Evolutionary conservation across 2,888 invertebrate species (phyloP).

Genomic region (Cancer borealis): DNA sequence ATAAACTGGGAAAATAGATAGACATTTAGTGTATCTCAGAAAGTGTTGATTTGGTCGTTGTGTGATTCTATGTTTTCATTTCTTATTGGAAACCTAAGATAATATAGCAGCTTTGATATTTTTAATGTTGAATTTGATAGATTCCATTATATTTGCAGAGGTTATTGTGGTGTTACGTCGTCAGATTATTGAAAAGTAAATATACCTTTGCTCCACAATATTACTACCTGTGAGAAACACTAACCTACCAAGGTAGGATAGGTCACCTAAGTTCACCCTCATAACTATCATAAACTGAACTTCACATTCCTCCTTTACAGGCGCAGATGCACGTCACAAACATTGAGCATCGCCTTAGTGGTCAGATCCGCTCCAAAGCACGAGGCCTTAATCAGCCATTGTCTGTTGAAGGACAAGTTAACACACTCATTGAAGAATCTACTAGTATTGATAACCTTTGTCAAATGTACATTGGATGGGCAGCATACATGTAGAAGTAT

Average conservation of each 20-base stretch:
- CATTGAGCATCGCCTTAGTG: slow-evolving; percentile 91
- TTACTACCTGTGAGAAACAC: background rate
- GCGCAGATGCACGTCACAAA: slow-evolving; percentile 90
- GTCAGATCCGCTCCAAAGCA: slow-evolving; percentile 83
- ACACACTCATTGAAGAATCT: slow-evolving; percentile 94
- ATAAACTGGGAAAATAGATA: too few species aligned
- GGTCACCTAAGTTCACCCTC: background rate
- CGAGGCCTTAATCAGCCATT: slow-evolving; percentile 83
- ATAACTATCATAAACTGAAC: background rate
- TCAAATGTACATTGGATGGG: slow-evolving; percentile 99
- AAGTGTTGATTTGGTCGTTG: too few species aligned
- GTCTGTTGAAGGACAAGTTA: slow-evolving; percentile 96
- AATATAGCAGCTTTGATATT: background rate
- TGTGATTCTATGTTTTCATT: too few species aligned
- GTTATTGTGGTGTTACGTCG: background rate
- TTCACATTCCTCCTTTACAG: slow-evolving; percentile 80
- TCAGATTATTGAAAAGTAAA: background rate
- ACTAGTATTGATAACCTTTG: slow-evolving; percentile 92
- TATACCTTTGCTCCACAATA: background rate
- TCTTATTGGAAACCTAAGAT: too few species aligned
- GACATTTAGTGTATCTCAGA: too few species aligned
- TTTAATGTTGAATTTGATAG: background rate
- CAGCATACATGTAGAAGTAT: slow-evolving; percentile 86
- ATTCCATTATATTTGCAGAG: background rate
- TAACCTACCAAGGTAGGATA: background rate